Evolutionary conservation across 2,797 vertebrate genomes (phyloP).

Genomic region (Schizothorax lantsangensis): DNA sequence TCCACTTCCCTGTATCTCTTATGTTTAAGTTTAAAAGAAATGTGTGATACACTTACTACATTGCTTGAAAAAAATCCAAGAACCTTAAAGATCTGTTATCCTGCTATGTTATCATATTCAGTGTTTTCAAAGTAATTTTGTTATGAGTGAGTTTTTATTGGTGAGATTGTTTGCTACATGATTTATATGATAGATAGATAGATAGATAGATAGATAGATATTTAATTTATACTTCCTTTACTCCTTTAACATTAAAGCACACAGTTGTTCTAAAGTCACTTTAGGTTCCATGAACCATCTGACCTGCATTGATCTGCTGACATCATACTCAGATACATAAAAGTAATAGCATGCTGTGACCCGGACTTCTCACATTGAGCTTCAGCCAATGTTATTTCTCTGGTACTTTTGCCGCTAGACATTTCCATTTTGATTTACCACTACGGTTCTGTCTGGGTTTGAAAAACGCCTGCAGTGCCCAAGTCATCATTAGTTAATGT

Average conservation of each 20-base stretch:
- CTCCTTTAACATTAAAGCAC: not conserved
- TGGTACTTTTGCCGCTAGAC: conserved; percentile 56
- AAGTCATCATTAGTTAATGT: conserved; percentile 73
- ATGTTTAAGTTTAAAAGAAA: not conserved
- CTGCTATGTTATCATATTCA: not conserved
- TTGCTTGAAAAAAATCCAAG: not conserved
- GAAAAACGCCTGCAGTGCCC: conserved; percentile 73
- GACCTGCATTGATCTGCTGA: conserved; percentile 46
- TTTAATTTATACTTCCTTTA: not conserved
- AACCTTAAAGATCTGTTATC: not conserved
- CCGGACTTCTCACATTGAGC: conserved; percentile 62
- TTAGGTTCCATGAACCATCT: conserved; percentile 34
- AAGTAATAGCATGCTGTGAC: conserved; percentile 56
- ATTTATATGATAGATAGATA: not conserved
- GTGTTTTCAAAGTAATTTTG: not conserved
- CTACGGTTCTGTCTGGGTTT: conserved; percentile 67
- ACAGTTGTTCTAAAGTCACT: conserved; percentile 9
- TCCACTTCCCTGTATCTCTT: not conserved
- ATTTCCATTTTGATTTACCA: conserved; percentile 73
- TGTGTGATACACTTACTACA: not conserved
- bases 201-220: too few relatives aligned
- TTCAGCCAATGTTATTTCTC: conserved; percentile 52
- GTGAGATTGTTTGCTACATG: not conserved
- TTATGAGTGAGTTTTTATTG: not conserved
- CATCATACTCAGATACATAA: conserved; percentile 38